A percentile compares a stretch with the other conserved stretches of the same genome.
Conservation (phyloP, 2,797 vertebrate species). For the Eulemur mongoz region DNA sequence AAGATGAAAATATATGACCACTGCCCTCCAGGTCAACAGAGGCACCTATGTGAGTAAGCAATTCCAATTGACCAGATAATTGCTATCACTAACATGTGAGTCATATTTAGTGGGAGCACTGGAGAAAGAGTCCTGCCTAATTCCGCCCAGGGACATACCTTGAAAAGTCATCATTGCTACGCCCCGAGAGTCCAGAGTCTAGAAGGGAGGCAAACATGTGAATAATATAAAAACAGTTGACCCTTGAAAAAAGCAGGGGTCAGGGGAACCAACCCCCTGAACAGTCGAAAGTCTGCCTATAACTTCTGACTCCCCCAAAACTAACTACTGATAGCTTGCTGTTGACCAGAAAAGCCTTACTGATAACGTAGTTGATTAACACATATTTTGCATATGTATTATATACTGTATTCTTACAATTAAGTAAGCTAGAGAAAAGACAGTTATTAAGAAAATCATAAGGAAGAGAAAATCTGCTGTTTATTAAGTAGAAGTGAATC, state of each 20-base stretch:
- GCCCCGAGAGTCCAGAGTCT: not conserved
- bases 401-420: not conserved
- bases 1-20: not conserved
- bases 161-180: not conserved
- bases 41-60: not conserved
- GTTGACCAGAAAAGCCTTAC: not conserved
- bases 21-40: not conserved
- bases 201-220: not conserved
- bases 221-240: not conserved
- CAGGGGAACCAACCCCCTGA: not conserved
- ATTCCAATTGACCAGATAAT: accelerated
- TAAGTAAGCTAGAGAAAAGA: not conserved
- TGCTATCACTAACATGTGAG: accelerated
- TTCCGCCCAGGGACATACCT: not conserved
- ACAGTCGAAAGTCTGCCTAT: not conserved
- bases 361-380: no score
- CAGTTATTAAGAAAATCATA: not conserved
- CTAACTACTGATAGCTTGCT: not conserved
- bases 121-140: not conserved
- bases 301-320: not conserved
- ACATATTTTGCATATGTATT: not conserved
- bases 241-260: not conserved
- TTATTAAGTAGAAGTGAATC: not conserved
- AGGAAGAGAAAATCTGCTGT: not conserved
- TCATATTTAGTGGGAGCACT: not conserved